A percentile compares a stretch with the other conserved stretches of the same genome.
Conservation (phyloP, 2,888 invertebrate species). For the Drosophila colorata region DNA sequence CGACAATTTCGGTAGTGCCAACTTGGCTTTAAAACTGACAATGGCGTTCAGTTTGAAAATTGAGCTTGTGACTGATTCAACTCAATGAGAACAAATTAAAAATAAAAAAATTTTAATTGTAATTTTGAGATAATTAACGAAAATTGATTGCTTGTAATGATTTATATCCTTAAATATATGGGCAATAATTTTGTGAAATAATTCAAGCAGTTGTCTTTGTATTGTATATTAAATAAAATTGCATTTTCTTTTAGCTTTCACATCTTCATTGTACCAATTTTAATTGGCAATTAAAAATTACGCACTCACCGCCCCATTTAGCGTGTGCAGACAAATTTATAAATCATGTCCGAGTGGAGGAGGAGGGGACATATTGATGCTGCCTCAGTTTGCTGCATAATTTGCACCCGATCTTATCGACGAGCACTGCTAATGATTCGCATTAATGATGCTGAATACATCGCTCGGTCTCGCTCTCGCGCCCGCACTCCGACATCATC, state of each 20-base stretch:
- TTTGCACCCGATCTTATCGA: constrained; percentile 80
- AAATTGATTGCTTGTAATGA: not conserved
- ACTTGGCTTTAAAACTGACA: constrained; percentile 1
- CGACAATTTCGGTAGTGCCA: constrained; percentile 24
- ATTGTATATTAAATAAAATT: not conserved
- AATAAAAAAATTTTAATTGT: too few species aligned
- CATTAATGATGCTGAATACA: constrained; percentile 74
- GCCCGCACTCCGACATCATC: constrained; percentile 59
- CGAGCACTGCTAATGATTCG: constrained; percentile 76
- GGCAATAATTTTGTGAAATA: not conserved
- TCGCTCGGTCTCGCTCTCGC: constrained; percentile 29
- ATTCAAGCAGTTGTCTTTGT: not conserved
- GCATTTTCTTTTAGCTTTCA: constrained; percentile 35
- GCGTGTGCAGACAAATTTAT: constrained; percentile 30
- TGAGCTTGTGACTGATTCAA: not conserved
- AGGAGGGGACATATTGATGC: constrained; percentile 1
- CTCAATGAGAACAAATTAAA: not conserved
- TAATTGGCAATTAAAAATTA: constrained; percentile 79
- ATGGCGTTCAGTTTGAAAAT: not conserved
- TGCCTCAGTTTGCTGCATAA: constrained; percentile 46
- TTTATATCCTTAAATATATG: too few species aligned
- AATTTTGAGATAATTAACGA: not conserved
- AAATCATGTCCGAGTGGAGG: constrained; percentile 43
- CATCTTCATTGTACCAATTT: constrained; percentile 61
- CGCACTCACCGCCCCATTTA: constrained; percentile 62